A percentile compares a stretch with the other conserved stretches of the same genome.
phyloP scores from a whole-genome alignment of 2,888 invertebrate genomes.

The Dolichomitus sp. region DNA sequence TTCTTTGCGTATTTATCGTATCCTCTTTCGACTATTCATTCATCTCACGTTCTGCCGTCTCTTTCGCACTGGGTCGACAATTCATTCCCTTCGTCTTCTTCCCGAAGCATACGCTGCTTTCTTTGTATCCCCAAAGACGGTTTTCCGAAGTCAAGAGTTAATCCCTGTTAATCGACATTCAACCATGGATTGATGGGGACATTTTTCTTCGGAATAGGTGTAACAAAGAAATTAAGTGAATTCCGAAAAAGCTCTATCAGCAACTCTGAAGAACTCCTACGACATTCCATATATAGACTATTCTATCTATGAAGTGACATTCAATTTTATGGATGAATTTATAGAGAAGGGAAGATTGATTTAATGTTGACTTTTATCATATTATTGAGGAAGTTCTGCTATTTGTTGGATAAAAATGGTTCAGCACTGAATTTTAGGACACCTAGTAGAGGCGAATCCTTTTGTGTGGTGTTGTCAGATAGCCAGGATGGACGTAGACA shows the following conservation, averaged over 20 bases:
- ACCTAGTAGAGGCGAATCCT: not conserved
- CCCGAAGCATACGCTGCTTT: not conserved
- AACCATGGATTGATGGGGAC: not conserved
- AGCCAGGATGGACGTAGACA: not conserved
- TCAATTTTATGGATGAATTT: not conserved
- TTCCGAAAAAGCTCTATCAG: not conserved
- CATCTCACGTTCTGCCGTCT: slow-evolving; percentile 53
- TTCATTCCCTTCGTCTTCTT: slow-evolving; percentile 29
- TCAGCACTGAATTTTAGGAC: not conserved
- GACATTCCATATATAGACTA: not conserved
- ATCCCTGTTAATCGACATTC: not conserved
- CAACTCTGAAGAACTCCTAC: not conserved
- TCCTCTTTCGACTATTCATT: slow-evolving; percentile 47
- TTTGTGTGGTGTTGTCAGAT: not conserved
- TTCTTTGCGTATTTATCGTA: slow-evolving; percentile 22
- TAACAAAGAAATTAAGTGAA: not conserved
- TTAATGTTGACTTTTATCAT: not conserved
- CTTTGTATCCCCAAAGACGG: not conserved
- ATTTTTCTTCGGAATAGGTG: not conserved
- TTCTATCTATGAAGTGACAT: not conserved
- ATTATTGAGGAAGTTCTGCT: not conserved
- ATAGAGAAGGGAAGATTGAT: not conserved
- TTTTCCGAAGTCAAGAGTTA: not conserved
- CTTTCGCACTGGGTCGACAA: slow-evolving; percentile 35
- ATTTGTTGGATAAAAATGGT: not conserved